Evolutionary conservation across 2,888 invertebrate genomes (phyloP), one percentile per base, ranked within the genome.

Genomic region (Drosophila rubida): DNA sequence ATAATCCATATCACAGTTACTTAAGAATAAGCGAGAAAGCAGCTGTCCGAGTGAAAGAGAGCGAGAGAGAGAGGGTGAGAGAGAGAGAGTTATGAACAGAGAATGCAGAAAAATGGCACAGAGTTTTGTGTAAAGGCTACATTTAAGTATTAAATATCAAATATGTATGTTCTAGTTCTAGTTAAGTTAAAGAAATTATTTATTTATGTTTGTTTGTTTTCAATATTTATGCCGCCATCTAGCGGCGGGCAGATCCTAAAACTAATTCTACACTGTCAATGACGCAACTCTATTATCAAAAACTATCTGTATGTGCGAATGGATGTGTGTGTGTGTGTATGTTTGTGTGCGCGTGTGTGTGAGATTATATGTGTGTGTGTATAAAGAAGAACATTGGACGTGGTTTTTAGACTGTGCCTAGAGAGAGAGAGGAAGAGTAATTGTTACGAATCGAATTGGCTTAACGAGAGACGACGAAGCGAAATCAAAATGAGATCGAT

Each of bases 91-190:
- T 13, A 37, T 14, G 14, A 37, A 14, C 13, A 60, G 25, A 37
- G 9, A 42, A 27, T 49, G 9, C 16, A 27, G 19, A n/a, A 55
- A 32, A 22, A 45, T 37, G 46, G 55, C 70, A 70, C 70, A 64
- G 30, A 30, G 32, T 39, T 53, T 46, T 70, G 64, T 75, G 62
- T 63, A 74, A 82, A 73, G 80, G 84, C 81, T 84, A 84, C 78
- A 58, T 80, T 70, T 86, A 86, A 84, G 86, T 84, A 84, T 84
- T 84, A 84, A 80, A 84, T 84, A 86, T 84, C 76, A 66, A 84
- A 83, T 84, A 86, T 84, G 75, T 72, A 86, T 84, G 75, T 72
- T 79, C 51, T 84, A 86, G 77, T 70, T 54, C n/a, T 53, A 53
- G 30, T 75, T 78, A 83, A 78, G 78, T 62, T 74, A 73, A 78